Evolutionary conservation across 2,888 invertebrate genomes (phyloP), one percentile per base, ranked within the genome.

Genomic region (Imbricaverruca yamaguchii): DNA sequence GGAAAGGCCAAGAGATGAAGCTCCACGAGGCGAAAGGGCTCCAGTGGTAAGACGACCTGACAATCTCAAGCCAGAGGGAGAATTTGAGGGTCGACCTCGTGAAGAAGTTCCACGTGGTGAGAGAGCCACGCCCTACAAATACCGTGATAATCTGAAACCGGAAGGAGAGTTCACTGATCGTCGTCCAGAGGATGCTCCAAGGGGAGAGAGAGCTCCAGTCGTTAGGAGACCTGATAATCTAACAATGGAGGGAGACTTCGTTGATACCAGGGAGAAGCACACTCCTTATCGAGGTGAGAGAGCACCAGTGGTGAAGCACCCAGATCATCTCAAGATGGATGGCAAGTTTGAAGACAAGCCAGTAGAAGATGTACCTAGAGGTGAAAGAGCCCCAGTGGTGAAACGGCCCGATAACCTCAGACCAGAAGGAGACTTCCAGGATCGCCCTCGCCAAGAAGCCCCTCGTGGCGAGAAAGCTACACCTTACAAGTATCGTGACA

Each of bases 91-190:
- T 21, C 81, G 80, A 61, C 65, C 82, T 69, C 81, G 82, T 65
- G 80, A 81, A 53, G 74, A 81, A 13, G 67, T 63, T 13, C 74
- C 74, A 21, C 81, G 81, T 59, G 83, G 83, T 74, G 86, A 88
- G 84, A 84, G 89, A 82, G 88, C 85, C 0, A 84, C 85, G 13
- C 89, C 0, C 87, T 88, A 84, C 87, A 91, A 89, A 84, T 92
- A 91, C 0, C 87, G 89, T 84, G 92, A 92, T 84, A 92, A 92
- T 85, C 87, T 92, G 0, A 90, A 88, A 85, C 88, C 91, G 87
- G 91, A 91, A 85, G 88, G 2, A 80, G 87, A 86, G 69, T 90
- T 90, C 85, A 80, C 82, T 55, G 82, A 87, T n/a, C 12, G 15
- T 18, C 69, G n/a, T 7, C 25, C 53, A 18, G 69, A 69, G 15